Conservation (phyloP, 1,140 invertebrate species). For the Drosophila rhopaloa region DNA sequence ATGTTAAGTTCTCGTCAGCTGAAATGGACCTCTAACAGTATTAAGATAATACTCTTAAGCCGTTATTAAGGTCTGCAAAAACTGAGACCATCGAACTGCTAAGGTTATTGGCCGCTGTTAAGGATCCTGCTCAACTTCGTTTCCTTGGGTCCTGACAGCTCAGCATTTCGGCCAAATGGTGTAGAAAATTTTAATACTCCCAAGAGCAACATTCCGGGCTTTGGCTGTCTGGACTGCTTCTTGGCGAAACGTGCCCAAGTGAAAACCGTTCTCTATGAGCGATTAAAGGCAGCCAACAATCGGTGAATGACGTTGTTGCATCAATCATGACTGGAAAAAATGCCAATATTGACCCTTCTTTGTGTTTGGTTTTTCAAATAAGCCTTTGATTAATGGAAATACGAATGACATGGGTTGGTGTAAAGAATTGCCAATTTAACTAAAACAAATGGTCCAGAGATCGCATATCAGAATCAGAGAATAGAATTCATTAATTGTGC, state of each 20-base stretch:
- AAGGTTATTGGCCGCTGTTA: conserved; percentile 48
- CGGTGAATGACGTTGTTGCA: conserved; percentile 48
- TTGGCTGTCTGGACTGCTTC: conserved; percentile 38
- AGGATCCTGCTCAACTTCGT: background rate
- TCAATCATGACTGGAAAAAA: conserved; percentile 55
- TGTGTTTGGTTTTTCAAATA: conserved; percentile 14
- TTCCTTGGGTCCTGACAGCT: conserved; percentile 16
- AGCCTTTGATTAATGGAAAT: conserved; percentile 35
- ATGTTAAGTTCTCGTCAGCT: background rate
- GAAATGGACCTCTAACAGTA: background rate
- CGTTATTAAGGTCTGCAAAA: conserved; percentile 4
- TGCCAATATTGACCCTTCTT: conserved; percentile 23
- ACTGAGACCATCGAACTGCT: conserved; percentile 9
- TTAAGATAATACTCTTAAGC: background rate
- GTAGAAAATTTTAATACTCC: conserved; percentile 78
- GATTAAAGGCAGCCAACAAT: conserved; percentile 7
- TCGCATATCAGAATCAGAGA: conserved; percentile 24
- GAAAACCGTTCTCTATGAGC: background rate
- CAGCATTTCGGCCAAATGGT: conserved; percentile 59
- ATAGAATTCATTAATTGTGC: conserved; percentile 39
- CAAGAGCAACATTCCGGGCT: conserved; percentile 55
- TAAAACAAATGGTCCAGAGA: conserved; percentile 52
- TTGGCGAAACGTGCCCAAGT: conserved; percentile 9
- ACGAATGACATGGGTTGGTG: conserved; percentile 38
- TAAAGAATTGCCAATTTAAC: conserved; percentile 40